Evolutionary conservation across 2,797 vertebrate genomes (phyloP).

Genomic region (Decapterus maruadsi): DNA sequence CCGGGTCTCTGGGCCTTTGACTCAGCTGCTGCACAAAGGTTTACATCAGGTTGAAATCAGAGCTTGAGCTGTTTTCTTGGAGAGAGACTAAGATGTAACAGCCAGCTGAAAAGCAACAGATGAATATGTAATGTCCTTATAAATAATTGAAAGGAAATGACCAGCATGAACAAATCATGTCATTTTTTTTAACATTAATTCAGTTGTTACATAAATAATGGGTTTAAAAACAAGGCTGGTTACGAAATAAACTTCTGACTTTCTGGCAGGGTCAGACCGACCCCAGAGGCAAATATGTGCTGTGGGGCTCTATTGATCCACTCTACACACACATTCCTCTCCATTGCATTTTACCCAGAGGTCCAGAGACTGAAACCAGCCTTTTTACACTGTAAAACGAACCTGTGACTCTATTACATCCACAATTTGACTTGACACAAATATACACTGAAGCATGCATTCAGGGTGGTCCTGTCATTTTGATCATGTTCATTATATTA

Average conservation of each 20-base stretch:
- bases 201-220: not conserved
- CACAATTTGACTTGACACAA: too few relatives aligned
- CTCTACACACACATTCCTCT: not conserved
- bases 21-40: slow-evolving; percentile 18
- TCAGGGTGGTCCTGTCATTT: too few relatives aligned
- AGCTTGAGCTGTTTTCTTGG: not conserved
- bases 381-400: not conserved
- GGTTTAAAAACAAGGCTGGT: not conserved
- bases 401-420: not conserved
- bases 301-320: not conserved
- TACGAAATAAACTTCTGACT: not conserved
- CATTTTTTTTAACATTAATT: not conserved
- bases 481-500: too few relatives aligned
- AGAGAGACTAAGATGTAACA: not conserved
- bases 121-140: not conserved
- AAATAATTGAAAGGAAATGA: not conserved
- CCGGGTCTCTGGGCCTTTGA: slow-evolving; percentile 28
- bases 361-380: not conserved
- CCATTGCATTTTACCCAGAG: not conserved
- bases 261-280: not conserved
- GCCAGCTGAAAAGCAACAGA: not conserved
- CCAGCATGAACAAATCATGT: not conserved
- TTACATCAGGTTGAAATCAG: not conserved
- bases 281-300: not conserved
- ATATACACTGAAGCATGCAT: too few relatives aligned